These are phyloP conservation scores for Proctacanthus coquilletti DNA, from an alignment of 1,140 invertebrate genomes.

Conservation along the genomic window DNA sequence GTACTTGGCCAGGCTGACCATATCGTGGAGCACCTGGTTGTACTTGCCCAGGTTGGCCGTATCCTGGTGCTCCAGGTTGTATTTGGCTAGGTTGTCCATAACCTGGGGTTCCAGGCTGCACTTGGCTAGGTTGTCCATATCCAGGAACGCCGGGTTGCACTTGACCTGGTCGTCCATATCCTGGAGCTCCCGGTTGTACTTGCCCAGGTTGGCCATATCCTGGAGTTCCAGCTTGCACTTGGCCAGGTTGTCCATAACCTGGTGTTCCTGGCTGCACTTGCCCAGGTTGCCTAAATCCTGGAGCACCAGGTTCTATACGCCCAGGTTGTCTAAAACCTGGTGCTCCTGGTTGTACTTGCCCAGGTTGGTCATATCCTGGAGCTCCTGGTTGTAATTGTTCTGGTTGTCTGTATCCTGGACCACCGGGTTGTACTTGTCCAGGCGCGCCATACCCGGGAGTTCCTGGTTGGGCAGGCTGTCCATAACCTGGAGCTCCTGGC, in stretches of 20 bases:
- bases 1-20: conserved; percentile 4
- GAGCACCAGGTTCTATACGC: background rate
- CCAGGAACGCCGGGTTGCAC: conserved; percentile 7
- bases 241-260: conserved; percentile 1
- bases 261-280: conserved; percentile 4
- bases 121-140: background rate
- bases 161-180: conserved; percentile 9
- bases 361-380: no score
- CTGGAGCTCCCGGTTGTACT: conserved; percentile 4
- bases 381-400: no score
- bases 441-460: conserved; percentile 2
- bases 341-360: background rate
- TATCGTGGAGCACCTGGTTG: conserved; percentile 4
- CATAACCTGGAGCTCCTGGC: conserved; percentile 5
- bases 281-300: conserved; percentile 3
- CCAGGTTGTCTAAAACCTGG: background rate
- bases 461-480: no score
- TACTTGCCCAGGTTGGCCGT: conserved; percentile 1
- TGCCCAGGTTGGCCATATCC: conserved; percentile 6
- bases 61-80: conserved; percentile 4
- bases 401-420: conserved; percentile 2
- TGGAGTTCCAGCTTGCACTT: background rate
- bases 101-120: conserved; percentile 5
- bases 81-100: conserved; percentile 2
- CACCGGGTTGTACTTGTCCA: conserved; percentile 2